Percentiles rank a stretch among this genome's conserved stretches.
These are phyloP conservation scores for Drosophila pseudoobscura DNA, from an alignment of 1,140 invertebrate genomes.

Conservation along the genomic window DNA sequence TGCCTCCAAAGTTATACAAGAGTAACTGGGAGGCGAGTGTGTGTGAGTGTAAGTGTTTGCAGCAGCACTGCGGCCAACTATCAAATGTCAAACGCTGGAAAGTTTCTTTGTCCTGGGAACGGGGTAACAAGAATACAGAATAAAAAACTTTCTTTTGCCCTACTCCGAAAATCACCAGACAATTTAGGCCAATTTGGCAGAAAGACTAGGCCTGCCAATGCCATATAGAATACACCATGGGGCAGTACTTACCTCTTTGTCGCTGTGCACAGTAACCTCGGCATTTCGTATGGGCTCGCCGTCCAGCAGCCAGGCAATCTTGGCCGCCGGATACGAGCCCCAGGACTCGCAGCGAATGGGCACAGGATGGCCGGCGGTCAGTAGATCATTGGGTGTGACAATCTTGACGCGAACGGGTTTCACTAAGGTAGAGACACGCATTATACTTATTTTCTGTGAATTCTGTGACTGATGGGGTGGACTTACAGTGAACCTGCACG, in stretches of 20 bases:
- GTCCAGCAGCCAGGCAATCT: conserved; percentile 88
- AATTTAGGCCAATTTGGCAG: conserved; percentile 45
- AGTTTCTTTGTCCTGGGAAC: conserved; percentile 51
- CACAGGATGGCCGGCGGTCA: conserved; percentile 86
- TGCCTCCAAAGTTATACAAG: background rate
- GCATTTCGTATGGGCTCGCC: conserved; percentile 86
- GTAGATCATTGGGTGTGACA: conserved; percentile 85
- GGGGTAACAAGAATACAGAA: background rate
- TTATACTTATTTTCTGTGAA: background rate
- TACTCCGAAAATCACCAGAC: conserved; percentile 26
- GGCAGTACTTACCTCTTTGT: conserved; percentile 72
- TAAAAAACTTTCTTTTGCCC: conserved; percentile 21
- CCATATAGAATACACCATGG: background rate
- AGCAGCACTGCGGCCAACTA: conserved; percentile 54
- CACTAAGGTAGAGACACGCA: conserved; percentile 84
- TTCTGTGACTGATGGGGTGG: background rate
- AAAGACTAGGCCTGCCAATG: background rate
- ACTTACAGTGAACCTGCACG: conserved; percentile 88
- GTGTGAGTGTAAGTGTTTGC: conserved; percentile 19
- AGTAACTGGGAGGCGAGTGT: background rate
- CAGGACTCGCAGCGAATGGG: conserved; percentile 88
- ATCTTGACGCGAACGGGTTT: conserved; percentile 89
- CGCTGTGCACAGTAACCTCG: conserved; percentile 80
- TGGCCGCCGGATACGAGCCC: conserved; percentile 89
- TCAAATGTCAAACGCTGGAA: conserved; percentile 73